These are phyloP conservation scores for Maconellicoccus hirsutus DNA, from an alignment of 1,140 invertebrate genomes.

Conservation along the genomic window DNA sequence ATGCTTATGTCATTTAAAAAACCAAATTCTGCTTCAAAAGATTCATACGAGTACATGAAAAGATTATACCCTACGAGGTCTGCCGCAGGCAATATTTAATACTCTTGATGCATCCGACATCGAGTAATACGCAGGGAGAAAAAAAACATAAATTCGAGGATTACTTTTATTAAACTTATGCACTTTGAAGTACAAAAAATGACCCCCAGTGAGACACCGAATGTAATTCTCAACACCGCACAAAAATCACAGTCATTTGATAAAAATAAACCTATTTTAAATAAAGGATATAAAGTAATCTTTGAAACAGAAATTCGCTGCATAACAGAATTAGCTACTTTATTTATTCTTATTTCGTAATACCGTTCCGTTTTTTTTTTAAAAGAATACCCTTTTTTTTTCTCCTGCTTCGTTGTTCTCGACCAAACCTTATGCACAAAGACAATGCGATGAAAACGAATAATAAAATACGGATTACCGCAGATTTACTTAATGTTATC, in stretches of 20 bases:
- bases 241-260: background rate
- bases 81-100: too few species aligned
- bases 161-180: background rate
- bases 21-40: too few species aligned
- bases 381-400: background rate
- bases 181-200: background rate
- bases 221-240: background rate
- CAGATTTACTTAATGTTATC: background rate
- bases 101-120: too few species aligned
- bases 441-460: background rate
- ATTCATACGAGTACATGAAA: too few species aligned
- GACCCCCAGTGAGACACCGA: background rate
- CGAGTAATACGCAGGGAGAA: background rate
- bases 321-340: background rate
- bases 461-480: background rate
- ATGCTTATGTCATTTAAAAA: too few species aligned
- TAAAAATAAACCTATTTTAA: background rate
- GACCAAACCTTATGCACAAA: too few species aligned
- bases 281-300: background rate
- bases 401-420: too few species aligned
- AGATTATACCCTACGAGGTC: too few species aligned
- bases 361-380: background rate
- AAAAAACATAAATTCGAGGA: background rate
- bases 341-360: background rate
- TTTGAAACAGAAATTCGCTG: background rate